Base-by-base conservation (phyloP, 2,113 vertebrate genomes). In the Eclectus roratus region DNA sequence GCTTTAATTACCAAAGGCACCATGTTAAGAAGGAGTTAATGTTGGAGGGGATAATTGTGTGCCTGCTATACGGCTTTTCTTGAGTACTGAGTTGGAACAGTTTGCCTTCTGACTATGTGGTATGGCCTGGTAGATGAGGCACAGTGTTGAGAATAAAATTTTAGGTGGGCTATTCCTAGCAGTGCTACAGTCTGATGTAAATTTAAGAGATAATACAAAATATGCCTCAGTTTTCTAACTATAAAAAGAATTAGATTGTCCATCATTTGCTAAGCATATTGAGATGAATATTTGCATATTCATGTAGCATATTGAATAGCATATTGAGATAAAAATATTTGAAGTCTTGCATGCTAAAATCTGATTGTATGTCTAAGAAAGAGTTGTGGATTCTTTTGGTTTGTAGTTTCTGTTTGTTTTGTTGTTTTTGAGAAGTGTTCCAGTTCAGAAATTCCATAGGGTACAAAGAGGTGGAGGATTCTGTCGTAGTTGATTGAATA, bases 151-250 rank as follows among this genome's bases (percentile, higher is more conserved):
- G 37, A 91, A 55, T 49, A 33, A 83, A 64, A 68, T 4, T 70
- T 88, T 64, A 64, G 3, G 17, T 73, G 52, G 17, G 19, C 58
- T 90, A 0, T 76, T 69, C n/a, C 58, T 71, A 41, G 17, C 43
- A 25, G 11, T 85, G 31, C 29, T 37, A 7, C 43, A 70, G 6
- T 50, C 41, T 52, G 20, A 24, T 71, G 18, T 72, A 35, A 52
- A 33, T 78, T 25, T 17, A 53, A 58, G 47, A 71, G n/a, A 29
- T 39, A 12, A 41, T 9, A 39, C 37, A 49, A 81, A 93, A 69
- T 0, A 0, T 86, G 13, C 56, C 15, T 61, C 9, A 13, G 11
- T 74, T 77, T 70, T 35, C 12, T 68, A 80, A 1, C 27, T 76
- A 3, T 60, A 65, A 69, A 69, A 80, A 43, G 9, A 85, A 53